Base-by-base conservation (phyloP, 2,797 vertebrate species). In the Pipistrellus pipistrellus region DNA sequence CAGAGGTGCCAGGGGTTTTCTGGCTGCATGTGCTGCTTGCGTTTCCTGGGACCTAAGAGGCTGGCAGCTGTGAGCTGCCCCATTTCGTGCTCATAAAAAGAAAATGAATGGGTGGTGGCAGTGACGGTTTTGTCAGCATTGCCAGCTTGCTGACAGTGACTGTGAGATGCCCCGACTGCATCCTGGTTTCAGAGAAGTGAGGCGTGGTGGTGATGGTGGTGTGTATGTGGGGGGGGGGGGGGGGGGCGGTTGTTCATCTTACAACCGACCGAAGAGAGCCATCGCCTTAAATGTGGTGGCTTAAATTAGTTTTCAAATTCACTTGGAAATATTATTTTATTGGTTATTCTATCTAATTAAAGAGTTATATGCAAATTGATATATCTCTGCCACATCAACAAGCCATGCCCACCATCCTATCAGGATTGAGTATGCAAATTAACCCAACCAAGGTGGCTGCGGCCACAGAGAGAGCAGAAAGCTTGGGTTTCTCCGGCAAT, bases 1-100 rank as follows among this genome's bases (percentile, higher is more conserved):
- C 55, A 21, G 48, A 53, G 64, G 20, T 69, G 85, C 81, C 75
- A 38, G 3, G 7, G 25, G 21, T 41, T 21, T 85, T 53, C 21
- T 44, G 0, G 48, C 59, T 2, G 0, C 27, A 0, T 1, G 0
- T 51, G 25, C 77, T 38, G 1, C n/a, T 0, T 84, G 1, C 32
- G 0, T 85, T 68, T 78, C 5, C 0, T 41, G 1, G 1, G 0
- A 3, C 21, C 2, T 76, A 4, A 32, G 73, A 9, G 55, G 57
- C 48, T 32, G 0, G 18, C 53, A 8, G 18, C 53, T 55, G 18
- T 62, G 3, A 13, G 17, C 32, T 9, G n/a, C 32, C 5, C 13
- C 1, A 0, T 32, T 32, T 44, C 13, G 25, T 71, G 21, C 38
- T 48, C 18, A 44, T 48, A 2, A 20, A 66, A 76, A n/a, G 59